Conservation (phyloP, 2,797 vertebrate genomes). For the Chelidonichthys spinosus region DNA sequence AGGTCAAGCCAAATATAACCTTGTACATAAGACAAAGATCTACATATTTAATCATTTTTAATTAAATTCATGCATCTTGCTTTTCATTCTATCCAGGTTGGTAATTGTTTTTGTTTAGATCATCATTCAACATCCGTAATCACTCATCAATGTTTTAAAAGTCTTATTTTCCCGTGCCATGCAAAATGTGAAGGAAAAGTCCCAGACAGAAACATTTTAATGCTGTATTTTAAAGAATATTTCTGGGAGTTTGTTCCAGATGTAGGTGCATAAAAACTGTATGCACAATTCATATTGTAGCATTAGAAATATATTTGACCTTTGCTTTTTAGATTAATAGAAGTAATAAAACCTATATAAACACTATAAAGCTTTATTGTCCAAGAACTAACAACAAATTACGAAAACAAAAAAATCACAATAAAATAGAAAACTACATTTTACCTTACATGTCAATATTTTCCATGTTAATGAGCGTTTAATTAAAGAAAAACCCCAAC, state of each 20-base stretch:
- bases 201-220: not conserved
- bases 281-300: not conserved
- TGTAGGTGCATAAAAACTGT: not conserved
- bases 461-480: not conserved
- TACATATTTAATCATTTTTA: not conserved
- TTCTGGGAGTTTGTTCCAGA: too few relatives aligned
- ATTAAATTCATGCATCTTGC: not conserved
- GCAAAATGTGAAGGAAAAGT: not conserved
- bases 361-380: not conserved
- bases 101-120: too few relatives aligned
- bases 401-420: not conserved
- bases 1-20: not conserved
- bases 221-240: not conserved
- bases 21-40: not conserved
- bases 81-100: not conserved
- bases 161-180: too few relatives aligned
- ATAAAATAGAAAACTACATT: not conserved
- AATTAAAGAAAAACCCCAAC: constrained; percentile 2
- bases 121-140: too few relatives aligned
- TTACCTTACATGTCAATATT: not conserved
- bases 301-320: not conserved
- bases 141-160: too few relatives aligned
- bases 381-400: not conserved
- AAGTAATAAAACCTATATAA: not conserved
- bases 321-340: not conserved